Evolutionary conservation across 53 echinoderm and acorn worm species (phyloP).

Genomic region (Glandiceps talaboti): DNA sequence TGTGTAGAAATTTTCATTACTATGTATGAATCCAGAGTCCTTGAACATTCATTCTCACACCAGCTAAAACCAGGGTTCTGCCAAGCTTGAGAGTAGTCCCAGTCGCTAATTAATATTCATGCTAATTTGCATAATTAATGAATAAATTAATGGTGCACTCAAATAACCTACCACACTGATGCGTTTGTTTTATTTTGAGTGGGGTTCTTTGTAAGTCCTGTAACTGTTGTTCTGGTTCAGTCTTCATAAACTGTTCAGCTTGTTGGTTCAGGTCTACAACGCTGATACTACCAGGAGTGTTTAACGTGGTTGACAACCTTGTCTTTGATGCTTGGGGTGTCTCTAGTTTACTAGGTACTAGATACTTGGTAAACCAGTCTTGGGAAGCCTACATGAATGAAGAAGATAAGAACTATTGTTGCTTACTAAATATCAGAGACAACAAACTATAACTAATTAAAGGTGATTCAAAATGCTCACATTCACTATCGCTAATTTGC

Average conservation of each 20-base stretch:
- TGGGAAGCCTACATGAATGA: no score
- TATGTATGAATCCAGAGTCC: no score
- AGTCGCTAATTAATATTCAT: no score
- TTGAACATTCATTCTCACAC: no score
- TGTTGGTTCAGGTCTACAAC: conserved; percentile 40
- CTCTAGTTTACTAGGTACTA: neutral
- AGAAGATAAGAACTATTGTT: no score
- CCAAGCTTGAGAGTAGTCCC: no score
- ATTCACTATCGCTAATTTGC: no score
- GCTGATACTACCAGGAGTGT: conserved; percentile 11
- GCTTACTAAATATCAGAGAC: no score
- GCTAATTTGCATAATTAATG: neutral
- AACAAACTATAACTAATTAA: no score
- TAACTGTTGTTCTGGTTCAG: conserved; percentile 35
- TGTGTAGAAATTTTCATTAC: no score
- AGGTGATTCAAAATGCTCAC: no score
- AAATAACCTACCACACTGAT: neutral
- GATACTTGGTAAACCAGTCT: neutral
- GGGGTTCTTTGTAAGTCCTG: conserved; percentile 14
- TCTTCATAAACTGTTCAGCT: conserved; percentile 41
- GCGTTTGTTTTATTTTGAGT: neutral
- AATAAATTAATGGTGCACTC: neutral
- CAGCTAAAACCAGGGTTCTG: no score
- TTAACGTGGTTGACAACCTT: neutral
- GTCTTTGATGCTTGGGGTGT: neutral